These are phyloP conservation scores for Rhizoglyphus robini DNA, from an alignment of 1,140 invertebrate genomes.

Conservation along the genomic window DNA sequence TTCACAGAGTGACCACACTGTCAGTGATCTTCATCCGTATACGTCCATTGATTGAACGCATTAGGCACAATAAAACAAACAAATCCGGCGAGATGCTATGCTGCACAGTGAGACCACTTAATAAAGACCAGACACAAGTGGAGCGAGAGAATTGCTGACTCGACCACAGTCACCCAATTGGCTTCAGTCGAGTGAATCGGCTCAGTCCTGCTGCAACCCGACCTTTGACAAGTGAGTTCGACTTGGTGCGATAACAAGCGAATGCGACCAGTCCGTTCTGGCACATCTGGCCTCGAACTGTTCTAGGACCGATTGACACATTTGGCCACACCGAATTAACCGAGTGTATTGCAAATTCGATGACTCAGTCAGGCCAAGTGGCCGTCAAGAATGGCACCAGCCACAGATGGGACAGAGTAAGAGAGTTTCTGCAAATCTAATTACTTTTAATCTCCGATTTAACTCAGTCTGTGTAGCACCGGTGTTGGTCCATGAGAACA, in stretches of 20 bases:
- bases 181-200: neutral
- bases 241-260: neutral
- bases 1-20: neutral
- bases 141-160: neutral
- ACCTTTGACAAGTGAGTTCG: slow-evolving; percentile 4
- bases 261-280: neutral
- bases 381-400: neutral
- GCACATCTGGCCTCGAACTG: neutral
- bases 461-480: no score
- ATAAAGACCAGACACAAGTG: neutral
- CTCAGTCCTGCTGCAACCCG: neutral
- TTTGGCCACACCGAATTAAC: neutral
- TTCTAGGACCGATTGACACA: slow-evolving; percentile 9
- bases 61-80: slow-evolving; percentile 9
- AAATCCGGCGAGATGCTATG: neutral
- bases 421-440: neutral
- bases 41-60: no score
- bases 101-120: neutral
- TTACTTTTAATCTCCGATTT: neutral
- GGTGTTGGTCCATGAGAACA: no score
- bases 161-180: neutral
- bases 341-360: neutral
- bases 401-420: neutral
- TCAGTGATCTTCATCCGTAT: neutral
- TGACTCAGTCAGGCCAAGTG: neutral